phyloP scores from a whole-genome alignment of 2,797 vertebrate species.

The Loris lydekkerianus region DNA sequence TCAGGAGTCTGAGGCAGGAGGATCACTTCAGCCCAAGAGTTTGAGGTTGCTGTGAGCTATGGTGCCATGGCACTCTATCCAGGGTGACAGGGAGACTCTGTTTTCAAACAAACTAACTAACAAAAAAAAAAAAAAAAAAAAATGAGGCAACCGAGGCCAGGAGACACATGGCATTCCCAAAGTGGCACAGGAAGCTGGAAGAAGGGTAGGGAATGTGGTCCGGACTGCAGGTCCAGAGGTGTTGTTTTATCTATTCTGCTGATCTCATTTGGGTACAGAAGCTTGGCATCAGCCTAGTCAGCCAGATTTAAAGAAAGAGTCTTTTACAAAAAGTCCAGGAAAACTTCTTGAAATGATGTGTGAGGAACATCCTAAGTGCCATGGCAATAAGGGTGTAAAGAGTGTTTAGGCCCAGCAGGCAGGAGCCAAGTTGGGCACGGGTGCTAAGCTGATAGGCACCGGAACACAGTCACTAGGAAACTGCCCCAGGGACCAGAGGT shows the following conservation, averaged over 20 bases:
- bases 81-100: too few species aligned
- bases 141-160: neutral
- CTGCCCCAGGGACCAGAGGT: neutral
- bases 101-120: too few species aligned
- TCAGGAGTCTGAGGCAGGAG: too few species aligned
- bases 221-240: rapidly evolving
- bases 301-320: neutral
- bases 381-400: rapidly evolving
- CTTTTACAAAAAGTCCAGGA: neutral
- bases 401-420: neutral
- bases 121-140: too few species aligned
- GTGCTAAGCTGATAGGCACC: rapidly evolving
- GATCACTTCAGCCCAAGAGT: too few species aligned
- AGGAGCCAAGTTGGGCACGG: rapidly evolving
- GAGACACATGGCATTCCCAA: rapidly evolving
- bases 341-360: rapidly evolving
- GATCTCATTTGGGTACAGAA: neutral
- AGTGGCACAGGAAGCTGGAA: rapidly evolving
- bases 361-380: rapidly evolving
- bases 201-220: neutral
- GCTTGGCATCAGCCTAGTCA: rapidly evolving
- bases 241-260: too few species aligned
- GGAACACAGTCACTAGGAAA: neutral
- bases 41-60: too few species aligned
- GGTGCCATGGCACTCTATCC: too few species aligned